Base-by-base conservation (phyloP, 2,113 vertebrate species). In the Heterotis niloticus region DNA sequence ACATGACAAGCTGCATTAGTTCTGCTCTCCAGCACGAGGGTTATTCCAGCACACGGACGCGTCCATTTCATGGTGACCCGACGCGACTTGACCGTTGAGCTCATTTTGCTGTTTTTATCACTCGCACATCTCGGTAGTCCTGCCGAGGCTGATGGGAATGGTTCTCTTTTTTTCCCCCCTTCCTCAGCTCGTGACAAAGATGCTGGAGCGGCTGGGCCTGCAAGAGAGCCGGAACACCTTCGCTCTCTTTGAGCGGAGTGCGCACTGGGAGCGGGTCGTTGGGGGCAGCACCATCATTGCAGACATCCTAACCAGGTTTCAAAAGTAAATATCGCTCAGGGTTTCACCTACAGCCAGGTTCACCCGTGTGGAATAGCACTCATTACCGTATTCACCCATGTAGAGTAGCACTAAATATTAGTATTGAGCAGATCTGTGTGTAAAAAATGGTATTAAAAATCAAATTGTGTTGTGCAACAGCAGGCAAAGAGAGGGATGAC, bases 221-320 rank as follows among this genome's bases (percentile, higher is more conserved):
- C 91, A 94, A 64, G 91, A 93, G 52, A 98, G 96, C 88, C 94
- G 88, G 78, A 96, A 98, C 83, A 91, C 93, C 0, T 97, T 99
- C 76, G 94, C 96, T 0, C 92, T 99, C 85, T 98, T 94, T 0
- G 94, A 98, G 88, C 95, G 96, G 88, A 94, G 91, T 10, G 89
- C 89, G 76, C 85, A 93, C 80, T 93, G 94, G 88, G 95, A 96
- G 91, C 93, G 93, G 88, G 91, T 93, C 0, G 88, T 96, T 44
- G 88, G 91, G n/a, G 93, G 93, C 57, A 81, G 90, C 79, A 91
- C 93, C 60, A 90, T 98, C 86, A 90, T 98, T 73, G 97, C 95
- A 10, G 96, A 99, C 81, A 89, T 95, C 89, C 93, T 98, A 87
- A 96, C 95, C 92, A 96, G 94, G 93, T 98, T 94, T 90, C 94